Percentiles rank a stretch among this genome's conserved stretches.
Conservation (phyloP, 2,113 vertebrate species). For the Sigmodon hispidus region DNA sequence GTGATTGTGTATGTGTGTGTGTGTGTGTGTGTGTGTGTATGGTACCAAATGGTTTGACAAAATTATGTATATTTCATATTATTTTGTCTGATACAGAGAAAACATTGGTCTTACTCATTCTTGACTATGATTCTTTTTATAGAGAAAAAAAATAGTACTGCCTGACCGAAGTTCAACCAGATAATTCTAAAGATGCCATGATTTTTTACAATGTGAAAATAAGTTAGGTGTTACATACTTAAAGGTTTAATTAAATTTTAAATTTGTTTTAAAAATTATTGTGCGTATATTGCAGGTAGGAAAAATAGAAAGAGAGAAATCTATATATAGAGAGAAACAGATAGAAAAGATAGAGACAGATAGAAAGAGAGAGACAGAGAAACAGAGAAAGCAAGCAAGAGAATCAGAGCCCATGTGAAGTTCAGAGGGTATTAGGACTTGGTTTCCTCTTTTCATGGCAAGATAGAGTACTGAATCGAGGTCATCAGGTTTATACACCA, state of each 20-base stretch:
- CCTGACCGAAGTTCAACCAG: neutral
- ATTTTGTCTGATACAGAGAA: neutral
- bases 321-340: neutral
- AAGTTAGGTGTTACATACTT: neutral
- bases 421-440: neutral
- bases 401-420: too few relatives aligned
- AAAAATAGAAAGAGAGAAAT: neutral
- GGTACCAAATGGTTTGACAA: neutral
- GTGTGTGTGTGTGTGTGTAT: too few relatives aligned
- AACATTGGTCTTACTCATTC: too few relatives aligned
- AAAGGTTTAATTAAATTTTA: neutral
- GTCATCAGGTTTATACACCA: neutral
- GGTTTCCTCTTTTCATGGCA: too few relatives aligned
- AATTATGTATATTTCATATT: neutral
- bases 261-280: neutral
- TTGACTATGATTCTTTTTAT: neutral
- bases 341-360: neutral
- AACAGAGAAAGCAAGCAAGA: neutral
- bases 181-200: neutral
- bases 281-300: neutral
- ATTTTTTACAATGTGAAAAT: neutral
- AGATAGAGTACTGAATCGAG: too few relatives aligned
- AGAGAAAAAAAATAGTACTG: neutral
- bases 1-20: too few relatives aligned
- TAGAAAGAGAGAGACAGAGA: neutral